Evolutionary conservation across 2,888 invertebrate genomes (phyloP).

Genomic region (Entomobrya proxima): DNA sequence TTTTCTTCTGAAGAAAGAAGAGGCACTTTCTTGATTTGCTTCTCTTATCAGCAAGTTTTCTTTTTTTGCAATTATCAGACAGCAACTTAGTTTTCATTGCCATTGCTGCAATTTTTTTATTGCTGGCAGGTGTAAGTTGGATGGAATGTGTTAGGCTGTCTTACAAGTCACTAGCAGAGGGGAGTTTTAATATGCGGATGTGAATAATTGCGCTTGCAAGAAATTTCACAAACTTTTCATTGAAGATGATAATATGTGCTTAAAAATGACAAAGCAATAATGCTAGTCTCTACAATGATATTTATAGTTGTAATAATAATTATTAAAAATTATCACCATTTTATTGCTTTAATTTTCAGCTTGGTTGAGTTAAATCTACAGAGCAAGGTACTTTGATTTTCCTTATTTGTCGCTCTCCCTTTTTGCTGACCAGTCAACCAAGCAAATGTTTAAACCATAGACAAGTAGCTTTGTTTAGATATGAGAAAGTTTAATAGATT

Average conservation of each 20-base stretch:
- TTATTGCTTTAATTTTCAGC: neutral
- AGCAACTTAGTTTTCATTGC: neutral
- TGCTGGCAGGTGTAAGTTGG: too few relatives aligned
- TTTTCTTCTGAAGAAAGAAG: neutral
- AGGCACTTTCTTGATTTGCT: slow-evolving; percentile 6
- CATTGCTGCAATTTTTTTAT: neutral
- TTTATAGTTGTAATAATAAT: neutral
- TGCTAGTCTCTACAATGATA: too few relatives aligned
- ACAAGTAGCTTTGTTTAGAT: neutral
- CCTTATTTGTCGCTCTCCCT: neutral
- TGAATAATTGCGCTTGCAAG: neutral
- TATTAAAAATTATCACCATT: too few relatives aligned
- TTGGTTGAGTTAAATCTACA: neutral
- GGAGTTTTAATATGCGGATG: neutral
- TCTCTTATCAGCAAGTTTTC: slow-evolving; percentile 24
- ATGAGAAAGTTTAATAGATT: neutral
- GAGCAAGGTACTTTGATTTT: neutral
- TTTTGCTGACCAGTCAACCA: neutral
- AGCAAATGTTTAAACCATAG: neutral
- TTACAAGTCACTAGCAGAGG: neutral
- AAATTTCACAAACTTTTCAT: slow-evolving; percentile 2
- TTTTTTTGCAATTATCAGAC: slow-evolving; percentile 12
- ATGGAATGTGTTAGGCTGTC: too few relatives aligned
- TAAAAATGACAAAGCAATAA: too few relatives aligned
- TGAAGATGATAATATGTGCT: too few relatives aligned